These are phyloP conservation scores for Erpetoichthys calabaricus DNA, from an alignment of 2,797 vertebrate species.

Conservation along the genomic window DNA sequence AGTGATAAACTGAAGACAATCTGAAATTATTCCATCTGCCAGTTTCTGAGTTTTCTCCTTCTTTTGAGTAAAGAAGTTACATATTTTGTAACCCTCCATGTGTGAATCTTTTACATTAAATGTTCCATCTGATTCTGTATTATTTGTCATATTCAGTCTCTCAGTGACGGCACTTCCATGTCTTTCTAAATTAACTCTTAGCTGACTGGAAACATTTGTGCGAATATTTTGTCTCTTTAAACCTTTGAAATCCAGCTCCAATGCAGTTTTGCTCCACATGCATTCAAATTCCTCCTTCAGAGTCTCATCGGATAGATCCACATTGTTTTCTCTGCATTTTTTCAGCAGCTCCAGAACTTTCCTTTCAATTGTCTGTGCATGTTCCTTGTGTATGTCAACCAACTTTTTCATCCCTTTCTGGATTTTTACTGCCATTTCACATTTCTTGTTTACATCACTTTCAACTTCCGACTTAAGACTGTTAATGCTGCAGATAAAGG, in stretches of 20 bases:
- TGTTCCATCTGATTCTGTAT: background rate
- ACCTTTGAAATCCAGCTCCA: no score
- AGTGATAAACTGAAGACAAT: conserved; percentile 32
- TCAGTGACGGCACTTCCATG: conserved; percentile 36
- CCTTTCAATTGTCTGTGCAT: conserved; percentile 32
- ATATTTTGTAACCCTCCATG: no score
- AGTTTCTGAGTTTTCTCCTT: no score
- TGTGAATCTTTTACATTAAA: no score
- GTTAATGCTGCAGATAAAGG: conserved; percentile 29
- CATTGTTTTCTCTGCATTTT: conserved; percentile 26
- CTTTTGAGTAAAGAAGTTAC: no score
- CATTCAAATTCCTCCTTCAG: conserved; percentile 43
- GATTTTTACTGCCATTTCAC: conserved; percentile 26
- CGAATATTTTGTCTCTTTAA: conserved; percentile 36
- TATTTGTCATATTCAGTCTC: conserved; percentile 24
- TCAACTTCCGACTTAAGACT: conserved; percentile 28
- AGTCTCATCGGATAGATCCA: conserved; percentile 27
- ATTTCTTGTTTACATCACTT: conserved; percentile 22
- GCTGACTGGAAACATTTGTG: conserved; percentile 26
- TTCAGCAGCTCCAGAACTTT: conserved; percentile 31
- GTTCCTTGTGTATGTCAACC: conserved; percentile 28
- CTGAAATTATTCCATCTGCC: conserved; percentile 24
- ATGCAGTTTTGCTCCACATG: no score
- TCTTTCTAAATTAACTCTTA: conserved; percentile 37
- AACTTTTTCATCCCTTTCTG: conserved; percentile 34